These are phyloP conservation scores for Argyresthia goedartella DNA, from an alignment of 2,888 invertebrate species.

Conservation along the genomic window DNA sequence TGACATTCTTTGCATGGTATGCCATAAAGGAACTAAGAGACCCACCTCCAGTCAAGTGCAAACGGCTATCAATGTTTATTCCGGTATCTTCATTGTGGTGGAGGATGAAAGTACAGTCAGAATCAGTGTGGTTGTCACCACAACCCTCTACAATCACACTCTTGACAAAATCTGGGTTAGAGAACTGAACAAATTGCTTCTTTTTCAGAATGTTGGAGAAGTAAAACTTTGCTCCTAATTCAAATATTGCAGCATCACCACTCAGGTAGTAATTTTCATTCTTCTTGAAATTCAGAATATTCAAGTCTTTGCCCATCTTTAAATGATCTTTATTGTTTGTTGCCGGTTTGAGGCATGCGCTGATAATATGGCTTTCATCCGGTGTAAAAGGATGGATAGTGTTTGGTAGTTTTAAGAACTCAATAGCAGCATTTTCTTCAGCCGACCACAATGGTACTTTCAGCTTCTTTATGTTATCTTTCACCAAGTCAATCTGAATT, in stretches of 20 bases:
- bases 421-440: slow-evolving; percentile 77
- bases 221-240: slow-evolving; percentile 71
- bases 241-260: slow-evolving; percentile 79
- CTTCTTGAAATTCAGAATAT: slow-evolving; percentile 70
- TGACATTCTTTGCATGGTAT: slow-evolving; percentile 76
- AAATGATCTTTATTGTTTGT: slow-evolving; percentile 59
- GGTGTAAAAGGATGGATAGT: slow-evolving; percentile 75
- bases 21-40: slow-evolving; percentile 81
- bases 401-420: slow-evolving; percentile 79
- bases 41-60: slow-evolving; percentile 83
- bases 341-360: slow-evolving; percentile 27
- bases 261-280: slow-evolving; percentile 73
- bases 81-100: slow-evolving; percentile 68
- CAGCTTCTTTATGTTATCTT: slow-evolving; percentile 74
- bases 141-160: slow-evolving; percentile 83
- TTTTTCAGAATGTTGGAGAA: slow-evolving; percentile 50
- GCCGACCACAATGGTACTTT: slow-evolving; percentile 77
- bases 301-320: slow-evolving; percentile 61
- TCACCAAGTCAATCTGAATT: slow-evolving; percentile 64
- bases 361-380: slow-evolving; percentile 33
- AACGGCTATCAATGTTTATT: slow-evolving; percentile 63
- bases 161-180: slow-evolving; percentile 83
- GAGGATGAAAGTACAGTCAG: slow-evolving; percentile 70
- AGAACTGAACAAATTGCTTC: slow-evolving; percentile 73
- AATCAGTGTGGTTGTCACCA: slow-evolving; percentile 70